Percentiles rank a stretch among this genome's conserved stretches.
These are phyloP conservation scores for Augochlorella aurata DNA, from an alignment of 2,888 invertebrate species.

Conservation along the genomic window DNA sequence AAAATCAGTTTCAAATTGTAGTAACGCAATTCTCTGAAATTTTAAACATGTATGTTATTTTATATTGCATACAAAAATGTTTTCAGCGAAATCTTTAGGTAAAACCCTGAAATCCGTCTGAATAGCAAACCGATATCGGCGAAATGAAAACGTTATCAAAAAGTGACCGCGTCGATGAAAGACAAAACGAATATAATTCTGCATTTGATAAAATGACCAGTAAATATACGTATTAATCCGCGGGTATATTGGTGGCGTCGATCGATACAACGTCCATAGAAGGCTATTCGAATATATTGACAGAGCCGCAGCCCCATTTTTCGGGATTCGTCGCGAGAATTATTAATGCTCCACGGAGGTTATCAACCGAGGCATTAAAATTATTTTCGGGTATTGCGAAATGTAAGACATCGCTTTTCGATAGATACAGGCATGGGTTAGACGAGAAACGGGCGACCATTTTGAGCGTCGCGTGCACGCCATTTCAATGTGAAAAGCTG, in stretches of 20 bases:
- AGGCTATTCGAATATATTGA: neutral
- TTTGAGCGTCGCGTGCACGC: conserved; percentile 12
- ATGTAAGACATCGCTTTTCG: neutral
- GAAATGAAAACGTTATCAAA: too few relatives aligned
- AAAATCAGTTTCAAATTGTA: too few relatives aligned
- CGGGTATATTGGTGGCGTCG: neutral
- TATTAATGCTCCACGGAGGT: neutral
- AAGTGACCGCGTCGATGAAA: neutral
- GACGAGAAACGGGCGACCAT: neutral
- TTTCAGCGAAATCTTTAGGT: too few relatives aligned
- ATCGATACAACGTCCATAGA: neutral
- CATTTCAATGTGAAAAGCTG: conserved; percentile 21
- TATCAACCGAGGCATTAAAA: neutral
- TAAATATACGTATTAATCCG: neutral
- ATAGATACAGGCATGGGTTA: too few relatives aligned
- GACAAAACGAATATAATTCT: neutral
- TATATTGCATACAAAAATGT: too few relatives aligned
- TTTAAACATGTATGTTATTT: too few relatives aligned
- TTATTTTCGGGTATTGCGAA: neutral
- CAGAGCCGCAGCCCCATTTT: neutral
- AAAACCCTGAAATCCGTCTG: too few relatives aligned
- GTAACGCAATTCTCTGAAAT: too few relatives aligned
- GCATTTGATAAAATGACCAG: neutral
- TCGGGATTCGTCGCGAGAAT: neutral
- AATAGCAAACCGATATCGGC: too few relatives aligned